These are phyloP conservation scores for Spatulosminthurus flaviceps DNA, from an alignment of 2,888 invertebrate genomes.

Conservation along the genomic window DNA sequence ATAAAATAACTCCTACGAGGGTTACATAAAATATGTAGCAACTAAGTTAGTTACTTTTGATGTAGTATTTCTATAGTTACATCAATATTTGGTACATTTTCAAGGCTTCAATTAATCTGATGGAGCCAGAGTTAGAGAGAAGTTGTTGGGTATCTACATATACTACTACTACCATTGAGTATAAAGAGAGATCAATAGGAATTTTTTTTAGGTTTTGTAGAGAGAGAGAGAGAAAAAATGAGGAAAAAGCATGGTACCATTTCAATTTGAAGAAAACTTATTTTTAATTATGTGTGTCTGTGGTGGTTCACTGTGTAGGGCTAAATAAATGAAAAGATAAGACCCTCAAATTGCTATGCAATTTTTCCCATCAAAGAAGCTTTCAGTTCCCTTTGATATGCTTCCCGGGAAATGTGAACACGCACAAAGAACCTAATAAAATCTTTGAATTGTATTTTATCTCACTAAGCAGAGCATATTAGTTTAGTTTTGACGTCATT, in stretches of 20 bases:
- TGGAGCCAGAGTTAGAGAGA: not conserved
- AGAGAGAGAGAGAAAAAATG: not conserved
- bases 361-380: conserved; percentile 49
- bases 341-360: conserved; percentile 50
- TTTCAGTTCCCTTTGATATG: conserved; percentile 52
- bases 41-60: too few species aligned
- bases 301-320: conserved; percentile 37
- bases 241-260: conserved; percentile 23
- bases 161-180: not conserved
- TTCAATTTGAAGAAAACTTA: conserved; percentile 47
- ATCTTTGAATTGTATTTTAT: conserved; percentile 54
- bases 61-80: too few species aligned
- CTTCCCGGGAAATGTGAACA: conserved; percentile 48
- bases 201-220: not conserved
- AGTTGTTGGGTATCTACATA: not conserved
- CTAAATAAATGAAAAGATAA: conserved; percentile 51
- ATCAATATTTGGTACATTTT: conserved; percentile 41
- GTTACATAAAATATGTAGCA: too few species aligned
- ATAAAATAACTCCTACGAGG: too few species aligned
- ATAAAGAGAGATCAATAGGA: not conserved
- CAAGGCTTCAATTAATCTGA: too few species aligned
- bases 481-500: conserved; percentile 53
- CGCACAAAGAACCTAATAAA: conserved; percentile 53
- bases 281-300: conserved; percentile 47
- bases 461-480: conserved; percentile 50